Evolutionary conservation across 2,113 vertebrate genomes (phyloP).

Genomic region (Ctenomys sociabilis): DNA sequence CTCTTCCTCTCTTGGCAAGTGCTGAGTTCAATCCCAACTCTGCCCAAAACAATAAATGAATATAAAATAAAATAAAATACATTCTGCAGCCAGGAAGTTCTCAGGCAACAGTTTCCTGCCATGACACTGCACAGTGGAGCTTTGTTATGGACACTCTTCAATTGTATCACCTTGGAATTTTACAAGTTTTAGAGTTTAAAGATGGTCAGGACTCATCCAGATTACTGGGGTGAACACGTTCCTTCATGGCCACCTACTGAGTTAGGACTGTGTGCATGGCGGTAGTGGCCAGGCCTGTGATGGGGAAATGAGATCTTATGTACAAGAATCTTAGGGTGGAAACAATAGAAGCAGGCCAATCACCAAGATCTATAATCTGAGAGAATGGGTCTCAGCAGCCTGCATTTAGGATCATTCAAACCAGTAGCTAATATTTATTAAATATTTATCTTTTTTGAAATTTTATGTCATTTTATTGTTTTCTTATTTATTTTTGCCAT

Average conservation of each 20-base stretch:
- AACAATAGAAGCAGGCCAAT: background rate
- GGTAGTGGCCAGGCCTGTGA: background rate
- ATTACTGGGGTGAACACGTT: background rate
- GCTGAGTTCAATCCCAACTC: no score
- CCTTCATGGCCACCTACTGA: background rate
- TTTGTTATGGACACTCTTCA: background rate
- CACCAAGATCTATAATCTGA: background rate
- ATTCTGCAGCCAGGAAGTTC: background rate
- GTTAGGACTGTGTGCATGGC: background rate
- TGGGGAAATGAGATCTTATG: background rate
- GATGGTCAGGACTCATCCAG: background rate
- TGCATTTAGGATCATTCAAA: background rate
- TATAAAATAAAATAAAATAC: no score
- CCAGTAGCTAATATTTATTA: background rate
- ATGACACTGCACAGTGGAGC: background rate
- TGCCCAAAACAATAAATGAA: no score
- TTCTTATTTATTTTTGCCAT: no score
- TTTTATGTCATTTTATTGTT: no score
- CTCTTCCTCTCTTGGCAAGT: no score
- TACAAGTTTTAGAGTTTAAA: background rate
- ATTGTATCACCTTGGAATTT: background rate
- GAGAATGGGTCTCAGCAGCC: background rate
- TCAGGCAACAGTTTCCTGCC: background rate
- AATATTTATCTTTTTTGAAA: no score
- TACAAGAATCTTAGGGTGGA: background rate